Conservation (phyloP, 2,888 invertebrate species). For the Corythucha ciliata region DNA sequence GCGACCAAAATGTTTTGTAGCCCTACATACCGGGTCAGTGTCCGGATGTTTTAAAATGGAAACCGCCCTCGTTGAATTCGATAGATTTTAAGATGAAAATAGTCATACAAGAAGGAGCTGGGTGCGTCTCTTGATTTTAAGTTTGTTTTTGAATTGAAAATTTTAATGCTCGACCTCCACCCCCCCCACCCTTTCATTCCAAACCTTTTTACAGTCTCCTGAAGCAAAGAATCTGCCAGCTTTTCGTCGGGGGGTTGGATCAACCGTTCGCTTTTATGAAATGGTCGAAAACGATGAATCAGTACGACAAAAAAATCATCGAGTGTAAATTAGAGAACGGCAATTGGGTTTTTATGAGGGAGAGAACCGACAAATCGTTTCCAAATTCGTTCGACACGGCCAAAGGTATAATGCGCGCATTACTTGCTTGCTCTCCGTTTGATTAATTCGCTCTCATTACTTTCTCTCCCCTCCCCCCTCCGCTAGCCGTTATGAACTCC, state of each 20-base stretch:
- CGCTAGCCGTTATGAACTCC: slow-evolving; percentile 67
- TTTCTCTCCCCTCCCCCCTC: neutral
- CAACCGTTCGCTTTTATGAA: slow-evolving; percentile 63
- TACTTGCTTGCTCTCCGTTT: neutral
- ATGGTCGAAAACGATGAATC: slow-evolving; percentile 64
- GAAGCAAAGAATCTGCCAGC: slow-evolving; percentile 56
- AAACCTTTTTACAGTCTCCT: slow-evolving; percentile 50
- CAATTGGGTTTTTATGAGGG: slow-evolving; percentile 89
- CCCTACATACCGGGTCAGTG: slow-evolving; percentile 77
- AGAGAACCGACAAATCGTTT: slow-evolving; percentile 90
- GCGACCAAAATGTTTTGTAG: slow-evolving; percentile 50
- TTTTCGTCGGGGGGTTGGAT: slow-evolving; percentile 68
- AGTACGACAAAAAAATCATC: slow-evolving; percentile 84
- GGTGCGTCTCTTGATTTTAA: slow-evolving; percentile 48
- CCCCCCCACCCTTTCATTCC: neutral
- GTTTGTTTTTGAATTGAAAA: neutral
- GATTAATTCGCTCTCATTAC: neutral
- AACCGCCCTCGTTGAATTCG: slow-evolving; percentile 86
- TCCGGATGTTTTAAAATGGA: slow-evolving; percentile 89
- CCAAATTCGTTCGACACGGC: slow-evolving; percentile 88
- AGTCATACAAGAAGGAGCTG: slow-evolving; percentile 56
- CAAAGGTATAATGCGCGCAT: slow-evolving; percentile 49
- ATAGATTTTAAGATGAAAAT: slow-evolving; percentile 91
- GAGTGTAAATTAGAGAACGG: slow-evolving; percentile 80
- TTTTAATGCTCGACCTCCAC: neutral